Evolutionary conservation across 1,140 invertebrate species (phyloP).

Genomic region (Stegodyphus dumicola): DNA sequence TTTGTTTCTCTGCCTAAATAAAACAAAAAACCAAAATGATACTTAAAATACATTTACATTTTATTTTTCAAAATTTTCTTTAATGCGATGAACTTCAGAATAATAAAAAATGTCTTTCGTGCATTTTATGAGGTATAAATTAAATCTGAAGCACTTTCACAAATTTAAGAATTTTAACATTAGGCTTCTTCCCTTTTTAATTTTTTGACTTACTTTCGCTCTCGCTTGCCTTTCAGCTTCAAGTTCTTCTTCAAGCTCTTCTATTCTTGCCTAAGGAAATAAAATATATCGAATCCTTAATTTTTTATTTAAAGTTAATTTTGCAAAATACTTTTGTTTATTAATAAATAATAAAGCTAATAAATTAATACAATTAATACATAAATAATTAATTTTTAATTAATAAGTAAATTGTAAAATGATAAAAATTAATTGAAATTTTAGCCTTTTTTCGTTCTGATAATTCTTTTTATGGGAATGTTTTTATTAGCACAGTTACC

Average conservation of each 20-base stretch:
- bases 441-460: too few relatives aligned
- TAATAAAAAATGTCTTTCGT: too few relatives aligned
- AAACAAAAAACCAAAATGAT: not conserved
- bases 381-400: not conserved
- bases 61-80: not conserved
- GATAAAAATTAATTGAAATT: too few relatives aligned
- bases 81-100: too few relatives aligned
- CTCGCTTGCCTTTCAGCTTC: conserved; percentile 97
- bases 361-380: not conserved
- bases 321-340: not conserved
- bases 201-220: conserved; percentile 74
- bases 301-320: not conserved
- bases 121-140: too few relatives aligned
- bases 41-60: not conserved
- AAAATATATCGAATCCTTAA: not conserved
- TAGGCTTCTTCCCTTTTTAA: not conserved
- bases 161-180: too few relatives aligned
- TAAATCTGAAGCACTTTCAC: too few relatives aligned
- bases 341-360: not conserved
- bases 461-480: not conserved
- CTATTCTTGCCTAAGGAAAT: conserved; percentile 79
- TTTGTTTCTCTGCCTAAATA: conserved; percentile 88
- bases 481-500: conserved; percentile 73
- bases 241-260: conserved; percentile 97
- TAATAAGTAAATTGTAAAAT: too few relatives aligned